phyloP scores from a whole-genome alignment of 2,797 vertebrate species.

The Syngnathus rostellatus region DNA sequence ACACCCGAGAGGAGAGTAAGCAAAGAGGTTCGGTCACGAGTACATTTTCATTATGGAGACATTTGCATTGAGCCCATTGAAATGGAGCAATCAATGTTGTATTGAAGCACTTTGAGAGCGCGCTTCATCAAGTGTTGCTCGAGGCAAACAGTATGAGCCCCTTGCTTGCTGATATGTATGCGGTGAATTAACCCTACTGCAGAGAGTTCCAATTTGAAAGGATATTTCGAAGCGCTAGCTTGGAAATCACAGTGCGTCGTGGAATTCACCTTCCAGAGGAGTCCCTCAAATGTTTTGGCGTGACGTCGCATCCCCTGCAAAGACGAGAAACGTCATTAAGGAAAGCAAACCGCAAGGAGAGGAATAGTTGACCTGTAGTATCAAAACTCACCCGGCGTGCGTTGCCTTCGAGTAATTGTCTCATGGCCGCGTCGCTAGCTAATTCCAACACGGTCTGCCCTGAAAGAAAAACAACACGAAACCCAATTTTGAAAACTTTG shows the following conservation, averaged over 20 bases:
- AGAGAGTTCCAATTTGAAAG: background rate
- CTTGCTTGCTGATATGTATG: background rate
- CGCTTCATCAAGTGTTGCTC: background rate
- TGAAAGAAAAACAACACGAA: slow-evolving; percentile 44
- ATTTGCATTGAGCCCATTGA: background rate
- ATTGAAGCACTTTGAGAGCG: background rate
- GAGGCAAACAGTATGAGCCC: background rate
- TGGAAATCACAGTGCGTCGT: background rate
- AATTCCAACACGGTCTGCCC: slow-evolving; percentile 86
- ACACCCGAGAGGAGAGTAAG: background rate
- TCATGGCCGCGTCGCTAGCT: slow-evolving; percentile 80
- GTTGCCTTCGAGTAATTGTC: slow-evolving; percentile 74
- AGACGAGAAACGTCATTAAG: background rate
- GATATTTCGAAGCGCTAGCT: background rate
- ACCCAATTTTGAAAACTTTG: background rate
- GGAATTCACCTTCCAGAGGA: slow-evolving; percentile 83
- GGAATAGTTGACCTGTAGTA: background rate
- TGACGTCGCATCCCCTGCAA: slow-evolving; percentile 70
- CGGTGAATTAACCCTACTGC: background rate
- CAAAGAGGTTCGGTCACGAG: background rate
- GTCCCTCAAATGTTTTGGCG: slow-evolving; percentile 78
- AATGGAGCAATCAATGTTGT: background rate
- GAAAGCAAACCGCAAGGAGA: background rate
- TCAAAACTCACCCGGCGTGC: slow-evolving; percentile 61
- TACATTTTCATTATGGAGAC: background rate